phyloP scores from a whole-genome alignment of 1,140 invertebrate species.

The Drosophila ercepeae region DNA sequence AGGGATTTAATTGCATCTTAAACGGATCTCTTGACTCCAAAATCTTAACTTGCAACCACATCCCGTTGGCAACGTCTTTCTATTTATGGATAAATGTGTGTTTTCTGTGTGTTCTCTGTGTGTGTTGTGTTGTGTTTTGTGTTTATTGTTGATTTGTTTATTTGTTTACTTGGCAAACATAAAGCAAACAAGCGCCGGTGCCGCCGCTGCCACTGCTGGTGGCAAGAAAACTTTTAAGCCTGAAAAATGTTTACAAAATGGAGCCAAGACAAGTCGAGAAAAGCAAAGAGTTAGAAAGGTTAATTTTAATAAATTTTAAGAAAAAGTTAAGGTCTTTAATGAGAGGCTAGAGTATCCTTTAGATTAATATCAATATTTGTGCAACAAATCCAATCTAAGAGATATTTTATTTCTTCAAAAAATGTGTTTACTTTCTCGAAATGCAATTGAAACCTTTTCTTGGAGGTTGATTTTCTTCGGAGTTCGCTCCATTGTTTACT shows the following conservation, averaged over 20 bases:
- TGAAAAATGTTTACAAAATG: slow-evolving; percentile 27
- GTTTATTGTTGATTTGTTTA: slow-evolving; percentile 67
- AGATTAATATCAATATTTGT: neutral
- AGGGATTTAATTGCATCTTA: slow-evolving; percentile 64
- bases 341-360: too few species aligned
- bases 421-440: slow-evolving; percentile 41
- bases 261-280: slow-evolving; percentile 21
- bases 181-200: slow-evolving; percentile 70
- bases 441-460: slow-evolving; percentile 42
- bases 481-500: slow-evolving; percentile 43
- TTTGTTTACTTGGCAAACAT: slow-evolving; percentile 72
- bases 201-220: slow-evolving; percentile 59
- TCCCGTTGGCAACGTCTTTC: slow-evolving; percentile 27
- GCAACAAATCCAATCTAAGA: neutral
- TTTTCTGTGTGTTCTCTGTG: slow-evolving; percentile 34
- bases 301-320: slow-evolving; percentile 38
- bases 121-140: slow-evolving; percentile 14
- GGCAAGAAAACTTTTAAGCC: slow-evolving; percentile 51
- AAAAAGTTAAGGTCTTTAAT: slow-evolving; percentile 6
- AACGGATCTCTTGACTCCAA: slow-evolving; percentile 44
- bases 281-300: neutral
- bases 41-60: slow-evolving; percentile 31
- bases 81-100: too few species aligned
- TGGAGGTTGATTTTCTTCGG: slow-evolving; percentile 40
- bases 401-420: slow-evolving; percentile 20